These are phyloP conservation scores for Nestor notabilis DNA, from an alignment of 2,113 vertebrate species.

Conservation along the genomic window DNA sequence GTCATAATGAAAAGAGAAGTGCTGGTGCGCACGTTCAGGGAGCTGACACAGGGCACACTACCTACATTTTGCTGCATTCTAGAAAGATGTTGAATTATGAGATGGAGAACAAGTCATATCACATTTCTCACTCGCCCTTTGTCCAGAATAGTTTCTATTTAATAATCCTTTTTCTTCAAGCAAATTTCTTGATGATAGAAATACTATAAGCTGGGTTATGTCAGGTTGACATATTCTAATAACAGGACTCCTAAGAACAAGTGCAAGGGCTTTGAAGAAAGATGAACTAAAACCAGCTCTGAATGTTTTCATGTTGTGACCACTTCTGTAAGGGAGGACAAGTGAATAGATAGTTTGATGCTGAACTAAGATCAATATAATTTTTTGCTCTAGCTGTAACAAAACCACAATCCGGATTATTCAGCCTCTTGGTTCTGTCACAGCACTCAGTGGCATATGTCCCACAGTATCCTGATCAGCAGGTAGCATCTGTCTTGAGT, in stretches of 20 bases:
- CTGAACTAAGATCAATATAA: background rate
- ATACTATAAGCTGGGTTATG: background rate
- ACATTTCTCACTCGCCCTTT: background rate
- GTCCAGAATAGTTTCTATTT: slow-evolving; percentile 1
- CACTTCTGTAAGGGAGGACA: background rate
- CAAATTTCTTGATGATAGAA: slow-evolving; percentile 10
- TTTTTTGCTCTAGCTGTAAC: background rate
- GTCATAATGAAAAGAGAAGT: background rate
- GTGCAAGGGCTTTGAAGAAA: slow-evolving; percentile 23
- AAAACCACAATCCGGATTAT: background rate
- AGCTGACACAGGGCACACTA: background rate
- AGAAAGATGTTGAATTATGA: background rate
- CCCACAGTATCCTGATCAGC: background rate
- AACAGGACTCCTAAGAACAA: slow-evolving; percentile 5
- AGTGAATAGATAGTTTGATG: background rate
- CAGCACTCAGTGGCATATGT: background rate
- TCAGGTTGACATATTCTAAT: background rate
- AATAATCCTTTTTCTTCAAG: background rate
- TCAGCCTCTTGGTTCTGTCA: background rate
- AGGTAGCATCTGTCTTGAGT: slow-evolving; percentile 32
- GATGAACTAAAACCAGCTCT: background rate
- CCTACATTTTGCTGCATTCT: background rate
- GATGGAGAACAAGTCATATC: background rate
- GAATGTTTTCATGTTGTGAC: background rate
- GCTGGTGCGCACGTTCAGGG: background rate